Base-by-base conservation (phyloP, 2,888 invertebrate genomes). In the Mactromeris polynyma region DNA sequence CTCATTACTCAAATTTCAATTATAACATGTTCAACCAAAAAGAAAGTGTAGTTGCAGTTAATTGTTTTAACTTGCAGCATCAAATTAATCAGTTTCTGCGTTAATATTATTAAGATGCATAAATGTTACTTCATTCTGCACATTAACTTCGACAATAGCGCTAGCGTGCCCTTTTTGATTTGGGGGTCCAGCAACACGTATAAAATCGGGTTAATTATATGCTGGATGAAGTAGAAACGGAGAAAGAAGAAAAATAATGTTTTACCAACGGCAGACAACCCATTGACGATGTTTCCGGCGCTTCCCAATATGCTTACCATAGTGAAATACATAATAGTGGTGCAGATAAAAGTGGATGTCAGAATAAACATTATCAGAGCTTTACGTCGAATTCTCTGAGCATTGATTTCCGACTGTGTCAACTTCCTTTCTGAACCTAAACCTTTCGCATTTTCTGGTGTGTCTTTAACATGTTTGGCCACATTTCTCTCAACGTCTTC, bases 171-270 rank as follows among this genome's bases (percentile, higher is more conserved):
- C 7, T 33, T 31, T 21, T 38, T 85, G 58, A 85, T 79, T 19
- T 78, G 40, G 0, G 54, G 51, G 4, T 85, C 58, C 51, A 79
- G 14, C n/a, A 58, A 4, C 26, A 51, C 46, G 36, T 85, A 58
- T 14, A 58, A 36, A 17, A 78, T 54, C 14, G 58, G 85, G 54
- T 42, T 80, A 0, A 89, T 83, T 42, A 86, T 83, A 36, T 86
- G 86, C 17, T 86, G 73, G 14, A 89, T 86, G 51, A 89, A 89
- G 31, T 84, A 86, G 7, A 89, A 51, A 14, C 89, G 69, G 9
- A 89, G 84, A 46, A 84, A 83, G 78, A 87, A 87, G 80, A 89
- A 87, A 40, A 83, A 90, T 1, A 77, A 46, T 0, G 87, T 73
- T 42, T 88, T 90, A 2, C 78, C 51, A 4, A 58, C 11, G 31